These are phyloP conservation scores for Dicentrarchus labrax DNA, from an alignment of 2,113 vertebrate species.

Conservation along the genomic window DNA sequence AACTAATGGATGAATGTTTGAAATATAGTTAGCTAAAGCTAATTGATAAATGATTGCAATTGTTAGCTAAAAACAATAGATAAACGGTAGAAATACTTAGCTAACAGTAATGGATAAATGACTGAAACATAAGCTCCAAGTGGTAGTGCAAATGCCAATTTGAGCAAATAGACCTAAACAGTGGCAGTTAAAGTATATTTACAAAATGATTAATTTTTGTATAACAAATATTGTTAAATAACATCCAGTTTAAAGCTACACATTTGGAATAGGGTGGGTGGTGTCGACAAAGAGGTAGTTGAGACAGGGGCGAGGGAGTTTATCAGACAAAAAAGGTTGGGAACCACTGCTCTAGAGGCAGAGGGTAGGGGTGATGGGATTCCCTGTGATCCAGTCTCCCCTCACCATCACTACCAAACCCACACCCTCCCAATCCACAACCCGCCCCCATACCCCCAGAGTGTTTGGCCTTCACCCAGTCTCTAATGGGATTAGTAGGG, in stretches of 20 bases:
- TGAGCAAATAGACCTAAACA: not conserved
- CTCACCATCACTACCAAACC: not conserved
- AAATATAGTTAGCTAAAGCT: no score
- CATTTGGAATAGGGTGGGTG: not conserved
- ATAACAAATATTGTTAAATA: not conserved
- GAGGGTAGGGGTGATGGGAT: constrained; percentile 40
- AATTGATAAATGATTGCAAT: not conserved
- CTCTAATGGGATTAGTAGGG: constrained; percentile 79
- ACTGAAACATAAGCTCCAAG: not conserved
- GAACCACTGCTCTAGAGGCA: constrained; percentile 2
- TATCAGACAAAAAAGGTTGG: not conserved
- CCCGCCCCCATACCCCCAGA: constrained; percentile 43
- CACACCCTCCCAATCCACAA: not conserved
- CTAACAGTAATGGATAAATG: no score
- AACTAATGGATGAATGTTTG: not conserved
- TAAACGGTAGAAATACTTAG: not conserved
- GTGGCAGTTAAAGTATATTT: not conserved
- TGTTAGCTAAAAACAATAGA: not conserved
- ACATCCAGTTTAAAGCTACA: not conserved
- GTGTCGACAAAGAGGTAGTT: not conserved
- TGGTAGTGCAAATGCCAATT: not conserved
- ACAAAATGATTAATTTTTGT: not conserved
- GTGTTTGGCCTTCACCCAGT: constrained; percentile 74
- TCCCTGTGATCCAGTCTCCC: constrained; percentile 34
- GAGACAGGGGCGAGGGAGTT: not conserved